Conservation (phyloP, 2,888 invertebrate genomes). For the Yponomeuta malinellus region DNA sequence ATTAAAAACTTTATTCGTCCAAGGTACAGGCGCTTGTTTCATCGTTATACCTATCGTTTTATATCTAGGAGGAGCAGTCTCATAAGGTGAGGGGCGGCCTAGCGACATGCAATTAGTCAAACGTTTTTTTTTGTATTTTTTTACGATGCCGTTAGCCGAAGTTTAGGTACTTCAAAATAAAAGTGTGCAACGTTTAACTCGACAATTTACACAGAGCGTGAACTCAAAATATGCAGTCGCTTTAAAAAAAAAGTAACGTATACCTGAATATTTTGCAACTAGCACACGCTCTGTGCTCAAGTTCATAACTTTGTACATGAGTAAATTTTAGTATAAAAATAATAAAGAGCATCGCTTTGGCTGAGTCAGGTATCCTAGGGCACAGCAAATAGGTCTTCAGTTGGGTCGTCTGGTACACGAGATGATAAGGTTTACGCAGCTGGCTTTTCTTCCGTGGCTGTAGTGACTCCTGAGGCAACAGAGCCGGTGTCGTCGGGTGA, state of each 20-base stretch:
- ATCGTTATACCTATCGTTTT: conserved; percentile 44
- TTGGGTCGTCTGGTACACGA: not conserved
- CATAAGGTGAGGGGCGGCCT: conserved; percentile 48
- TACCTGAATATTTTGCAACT: conserved; percentile 57
- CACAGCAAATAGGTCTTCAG: conserved; percentile 23
- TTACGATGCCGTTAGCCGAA: conserved; percentile 51
- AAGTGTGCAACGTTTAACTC: conserved; percentile 71
- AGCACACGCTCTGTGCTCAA: conserved; percentile 61
- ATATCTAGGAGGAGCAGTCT: conserved; percentile 68
- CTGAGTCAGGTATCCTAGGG: conserved; percentile 42
- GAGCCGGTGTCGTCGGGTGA: conserved; percentile 78
- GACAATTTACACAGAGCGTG: conserved; percentile 54
- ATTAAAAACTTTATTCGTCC: conserved; percentile 54
- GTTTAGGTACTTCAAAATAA: conserved; percentile 51
- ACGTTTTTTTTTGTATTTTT: conserved; percentile 49
- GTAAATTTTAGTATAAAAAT: conserved; percentile 67
- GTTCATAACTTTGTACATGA: conserved; percentile 67
- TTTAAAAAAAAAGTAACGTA: conserved; percentile 11
- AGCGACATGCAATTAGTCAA: conserved; percentile 44
- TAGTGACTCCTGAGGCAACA: conserved; percentile 81
- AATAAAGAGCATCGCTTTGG: conserved; percentile 64
- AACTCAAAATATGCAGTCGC: conserved; percentile 63
- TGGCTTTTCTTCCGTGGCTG: conserved; percentile 80
- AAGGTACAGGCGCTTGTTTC: conserved; percentile 56
- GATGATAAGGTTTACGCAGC: conserved; percentile 65